These are phyloP conservation scores for Margarornis squamiger DNA, from an alignment of 2,797 vertebrate species.

Conservation along the genomic window DNA sequence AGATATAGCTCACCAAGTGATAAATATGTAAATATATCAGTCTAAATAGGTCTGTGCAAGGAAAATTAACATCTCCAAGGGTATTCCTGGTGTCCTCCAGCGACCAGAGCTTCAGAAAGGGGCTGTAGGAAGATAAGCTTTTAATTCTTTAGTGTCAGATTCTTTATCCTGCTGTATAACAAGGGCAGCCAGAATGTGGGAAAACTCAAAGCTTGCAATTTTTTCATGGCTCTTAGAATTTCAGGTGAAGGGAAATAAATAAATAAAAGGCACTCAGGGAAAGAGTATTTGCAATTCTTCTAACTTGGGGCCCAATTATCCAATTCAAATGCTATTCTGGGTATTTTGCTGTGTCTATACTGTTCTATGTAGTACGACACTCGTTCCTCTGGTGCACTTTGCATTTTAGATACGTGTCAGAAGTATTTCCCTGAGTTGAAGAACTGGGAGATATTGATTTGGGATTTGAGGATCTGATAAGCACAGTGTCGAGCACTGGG, in stretches of 20 bases:
- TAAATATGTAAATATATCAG: background rate
- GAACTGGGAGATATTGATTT: background rate
- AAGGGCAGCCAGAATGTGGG: background rate
- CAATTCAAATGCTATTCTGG: background rate
- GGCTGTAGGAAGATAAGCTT: background rate
- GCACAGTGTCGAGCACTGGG: background rate
- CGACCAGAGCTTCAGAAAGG: background rate
- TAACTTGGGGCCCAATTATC: background rate
- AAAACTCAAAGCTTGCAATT: background rate
- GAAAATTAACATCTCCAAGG: background rate
- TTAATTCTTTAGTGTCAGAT: background rate
- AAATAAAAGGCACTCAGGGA: background rate
- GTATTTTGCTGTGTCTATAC: background rate
- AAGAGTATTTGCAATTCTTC: background rate
- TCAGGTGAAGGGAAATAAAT: background rate
- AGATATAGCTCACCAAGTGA: background rate
- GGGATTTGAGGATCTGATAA: background rate
- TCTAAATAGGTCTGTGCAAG: background rate
- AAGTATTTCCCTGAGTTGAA: background rate
- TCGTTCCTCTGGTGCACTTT: background rate
- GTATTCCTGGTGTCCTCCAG: background rate
- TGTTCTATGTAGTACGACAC: background rate
- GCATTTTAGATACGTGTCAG: background rate
- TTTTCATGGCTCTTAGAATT: background rate
- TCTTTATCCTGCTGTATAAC: background rate